Base-by-base conservation (phyloP, 2,113 vertebrate species). In the Gymnorhina tibicen region DNA sequence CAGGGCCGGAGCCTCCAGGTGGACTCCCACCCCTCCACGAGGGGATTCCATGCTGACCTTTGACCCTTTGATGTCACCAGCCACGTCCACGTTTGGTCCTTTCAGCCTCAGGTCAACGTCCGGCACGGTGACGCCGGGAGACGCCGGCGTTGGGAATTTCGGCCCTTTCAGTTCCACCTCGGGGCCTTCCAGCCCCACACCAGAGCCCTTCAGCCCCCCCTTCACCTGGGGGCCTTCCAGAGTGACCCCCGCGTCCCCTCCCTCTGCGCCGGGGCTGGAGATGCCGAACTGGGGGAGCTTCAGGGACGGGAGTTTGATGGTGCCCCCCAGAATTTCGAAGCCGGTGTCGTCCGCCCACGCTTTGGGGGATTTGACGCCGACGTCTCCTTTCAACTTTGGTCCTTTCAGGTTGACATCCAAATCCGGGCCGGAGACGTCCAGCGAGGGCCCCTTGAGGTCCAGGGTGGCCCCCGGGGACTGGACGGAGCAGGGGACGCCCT, bases 301-400 rank as follows among this genome's bases (percentile, higher is more conserved):
- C 94, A 98, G 96, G 42, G 97, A 88, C 2, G 98, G 98, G 13
- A 98, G 91, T 24, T 97, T 98, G 76, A 98, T 79, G 13, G 95
- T 91, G 35, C 95, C 97, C 4, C 98, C 97, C 5, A 95, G 15
- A 5, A 97, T 91, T 9, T 98, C 98, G 2, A 97, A 56, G 69
- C 88, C 49, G 10, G 73, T 11, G 0, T 89, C 67, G 0, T 87
- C 97, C 2, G 33, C 6, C 0, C 97, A 70, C 1, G 47, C 60
- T 27, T 92, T 58, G 9, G 98, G 97, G 53, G 92, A 13, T 22
- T 97, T 77, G 24, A 83, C 3, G 17, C 88, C 91, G 1, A 98
- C 63, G 5, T 98, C 97, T 55, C 98, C 98, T 87, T 98, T 97
- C 59, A 97, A 3, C 59, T 95, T 97, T 97, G 98, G 97, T 97